Conservation (phyloP, 2,797 vertebrate species). For the Anomalospiza imberbis region DNA sequence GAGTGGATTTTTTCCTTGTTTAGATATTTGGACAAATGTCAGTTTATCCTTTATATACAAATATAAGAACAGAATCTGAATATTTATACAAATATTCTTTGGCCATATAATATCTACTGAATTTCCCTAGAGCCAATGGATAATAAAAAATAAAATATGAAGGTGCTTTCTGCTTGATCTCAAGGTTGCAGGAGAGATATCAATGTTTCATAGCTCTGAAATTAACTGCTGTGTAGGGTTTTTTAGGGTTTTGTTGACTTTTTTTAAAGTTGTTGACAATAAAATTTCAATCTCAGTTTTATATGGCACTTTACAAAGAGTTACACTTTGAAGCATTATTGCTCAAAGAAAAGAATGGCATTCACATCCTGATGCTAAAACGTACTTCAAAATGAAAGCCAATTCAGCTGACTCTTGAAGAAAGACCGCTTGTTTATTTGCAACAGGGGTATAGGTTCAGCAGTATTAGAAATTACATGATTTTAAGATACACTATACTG, state of each 20-base stretch:
- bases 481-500: neutral
- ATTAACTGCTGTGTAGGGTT: neutral
- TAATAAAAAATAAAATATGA: neutral
- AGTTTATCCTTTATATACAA: neutral
- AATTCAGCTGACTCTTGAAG: neutral
- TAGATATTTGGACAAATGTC: neutral
- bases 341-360: neutral
- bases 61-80: neutral
- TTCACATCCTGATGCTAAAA: neutral
- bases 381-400: conserved; percentile 1
- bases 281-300: neutral
- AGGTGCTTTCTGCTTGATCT: neutral
- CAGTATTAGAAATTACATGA: conserved; percentile 6
- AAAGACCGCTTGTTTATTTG: conserved; percentile 21
- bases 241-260: neutral
- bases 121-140: neutral
- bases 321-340: neutral
- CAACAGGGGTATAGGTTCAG: neutral
- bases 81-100: neutral
- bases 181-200: neutral
- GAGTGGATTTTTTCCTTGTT: neutral
- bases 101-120: neutral
- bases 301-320: neutral
- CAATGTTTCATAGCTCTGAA: neutral
- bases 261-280: neutral